phyloP scores from a whole-genome alignment of 2,888 invertebrate species.

The Rhogogaster chlorosoma region DNA sequence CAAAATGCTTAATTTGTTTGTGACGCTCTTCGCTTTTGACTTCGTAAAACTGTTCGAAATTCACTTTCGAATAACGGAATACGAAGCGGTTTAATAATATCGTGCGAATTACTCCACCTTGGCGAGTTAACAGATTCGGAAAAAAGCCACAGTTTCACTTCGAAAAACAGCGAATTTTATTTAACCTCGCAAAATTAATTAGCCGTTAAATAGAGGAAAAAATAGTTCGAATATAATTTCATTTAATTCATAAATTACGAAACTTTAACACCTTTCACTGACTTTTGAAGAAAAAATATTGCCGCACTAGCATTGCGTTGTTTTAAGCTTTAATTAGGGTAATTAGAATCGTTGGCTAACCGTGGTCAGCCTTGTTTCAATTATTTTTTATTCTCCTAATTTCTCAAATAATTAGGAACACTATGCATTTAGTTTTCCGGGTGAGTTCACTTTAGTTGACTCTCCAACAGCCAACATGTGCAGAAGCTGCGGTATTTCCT shows the following conservation, averaged over 20 bases:
- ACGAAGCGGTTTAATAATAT: not conserved
- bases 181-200: not conserved
- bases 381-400: not conserved
- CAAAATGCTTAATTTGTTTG: not conserved
- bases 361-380: not conserved
- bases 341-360: not conserved
- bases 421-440: not conserved
- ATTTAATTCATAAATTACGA: not conserved
- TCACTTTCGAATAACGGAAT: conserved; percentile 13
- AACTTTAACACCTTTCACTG: not conserved
- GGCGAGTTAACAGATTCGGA: not conserved
- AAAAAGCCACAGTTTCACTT: not conserved
- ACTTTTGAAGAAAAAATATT: not conserved
- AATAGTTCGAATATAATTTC: not conserved
- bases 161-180: not conserved
- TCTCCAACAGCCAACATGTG: not conserved
- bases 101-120: not conserved
- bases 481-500: not conserved
- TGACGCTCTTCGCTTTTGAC: not conserved
- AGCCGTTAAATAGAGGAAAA: not conserved
- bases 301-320: not conserved
- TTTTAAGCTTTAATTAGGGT: not conserved
- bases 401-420: not conserved
- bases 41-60: not conserved
- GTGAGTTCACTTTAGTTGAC: not conserved